A percentile compares a stretch with the other conserved stretches of the same genome.
Evolutionary conservation across 2,113 vertebrate species (phyloP).

Genomic region (Otus sunia): DNA sequence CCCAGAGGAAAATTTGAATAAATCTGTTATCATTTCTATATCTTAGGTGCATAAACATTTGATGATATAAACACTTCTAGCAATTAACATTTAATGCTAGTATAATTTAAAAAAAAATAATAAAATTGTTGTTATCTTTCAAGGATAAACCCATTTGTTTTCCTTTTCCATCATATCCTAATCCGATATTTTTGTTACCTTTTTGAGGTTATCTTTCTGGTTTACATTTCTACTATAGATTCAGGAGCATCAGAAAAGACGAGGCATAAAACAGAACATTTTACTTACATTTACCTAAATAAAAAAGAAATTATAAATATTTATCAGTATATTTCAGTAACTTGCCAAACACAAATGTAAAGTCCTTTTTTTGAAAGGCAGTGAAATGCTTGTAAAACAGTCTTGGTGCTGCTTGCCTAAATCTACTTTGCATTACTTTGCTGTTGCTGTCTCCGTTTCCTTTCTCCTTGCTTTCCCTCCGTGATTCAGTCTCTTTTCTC

Average conservation of each 20-base stretch:
- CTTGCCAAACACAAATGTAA: not conserved
- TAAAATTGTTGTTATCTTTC: not conserved
- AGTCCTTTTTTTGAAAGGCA: not conserved
- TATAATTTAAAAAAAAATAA: not conserved
- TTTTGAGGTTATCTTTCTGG: not conserved
- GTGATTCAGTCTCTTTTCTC: not conserved
- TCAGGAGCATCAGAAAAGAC: not conserved
- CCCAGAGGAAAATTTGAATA: not conserved
- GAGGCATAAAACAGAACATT: not conserved
- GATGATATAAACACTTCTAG: not conserved
- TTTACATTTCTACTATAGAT: not conserved
- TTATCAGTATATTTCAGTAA: not conserved
- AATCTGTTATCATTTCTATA: not conserved
- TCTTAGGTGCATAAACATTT: not conserved
- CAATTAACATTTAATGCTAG: not conserved
- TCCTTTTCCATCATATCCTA: not conserved
- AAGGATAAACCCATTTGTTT: not conserved
- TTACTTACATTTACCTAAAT: not conserved
- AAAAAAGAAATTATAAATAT: not conserved
- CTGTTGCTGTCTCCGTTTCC: not conserved
- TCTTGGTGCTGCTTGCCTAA: not conserved
- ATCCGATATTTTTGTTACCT: not conserved
- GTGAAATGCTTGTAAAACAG: not conserved
- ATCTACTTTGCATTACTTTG: not conserved
- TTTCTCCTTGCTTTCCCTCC: not conserved